Base-by-base conservation (phyloP, 1,140 invertebrate genomes). In the Platyscapa corneri region DNA sequence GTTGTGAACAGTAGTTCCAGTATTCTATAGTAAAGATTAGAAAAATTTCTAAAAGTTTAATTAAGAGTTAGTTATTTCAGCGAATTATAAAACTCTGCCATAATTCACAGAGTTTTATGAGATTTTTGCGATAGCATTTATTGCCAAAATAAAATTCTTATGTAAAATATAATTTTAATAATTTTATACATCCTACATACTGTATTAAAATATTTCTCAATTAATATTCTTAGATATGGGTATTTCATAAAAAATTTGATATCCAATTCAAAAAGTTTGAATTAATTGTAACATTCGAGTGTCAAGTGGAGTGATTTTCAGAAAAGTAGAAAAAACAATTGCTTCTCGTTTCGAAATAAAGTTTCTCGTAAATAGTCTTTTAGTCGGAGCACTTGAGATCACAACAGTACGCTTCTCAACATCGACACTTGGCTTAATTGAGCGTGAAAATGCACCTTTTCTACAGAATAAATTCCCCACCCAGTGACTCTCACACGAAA, bases 381-480 rank as follows among this genome's bases (percentile, higher is more conserved):
- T 56, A 79, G 20, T 64, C 76, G 34, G 27, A 79, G 32, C 76
- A 39, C 49, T 53, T 39, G 76, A 37, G n/a, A 80, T 80, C 37
- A 32, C 37, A 80, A 80, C 14, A 27, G 20, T 37, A 37, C 39
- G 37, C 56, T 46, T 80, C n/a, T 18, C 34, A 81, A 32, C 34
- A 81, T 65, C 64, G 34, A 75, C 46, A 39, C 39, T 60, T 65
- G 70, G 70, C 78, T 81, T 74, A 81, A 81, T 81, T 85, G 70
- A 85, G 78, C 77, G 70, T 49, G 56, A 80, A 76, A 81, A 53
- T 49, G 53, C 14, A 12, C 27, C 49, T 30, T 34, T 70, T 7
- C 67, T 30, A 3, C 34, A 27, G 27, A 46, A 60, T 64, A 76
- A 39, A 56, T 78, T 78, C 76, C n/a, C 23, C 30, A 27, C 0